These are phyloP conservation scores for Lepeophtheirus nordmannii DNA, from an alignment of 2,888 invertebrate species.

Conservation along the genomic window DNA sequence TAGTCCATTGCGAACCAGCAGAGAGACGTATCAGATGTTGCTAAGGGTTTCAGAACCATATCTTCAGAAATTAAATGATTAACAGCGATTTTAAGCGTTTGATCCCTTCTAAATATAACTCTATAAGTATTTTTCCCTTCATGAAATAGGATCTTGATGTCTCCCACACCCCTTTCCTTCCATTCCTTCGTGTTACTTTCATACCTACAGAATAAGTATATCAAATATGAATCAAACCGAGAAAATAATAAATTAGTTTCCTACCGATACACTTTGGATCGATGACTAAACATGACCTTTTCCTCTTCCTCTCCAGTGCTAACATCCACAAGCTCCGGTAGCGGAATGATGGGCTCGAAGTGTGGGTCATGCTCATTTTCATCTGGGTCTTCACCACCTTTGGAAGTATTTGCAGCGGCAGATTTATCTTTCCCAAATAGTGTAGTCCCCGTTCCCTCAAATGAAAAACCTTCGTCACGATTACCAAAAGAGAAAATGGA, in stretches of 20 bases:
- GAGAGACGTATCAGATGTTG: conserved; percentile 30
- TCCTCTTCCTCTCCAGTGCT: conserved; percentile 36
- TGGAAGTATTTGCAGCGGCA: conserved; percentile 13
- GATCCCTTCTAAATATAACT: conserved; percentile 30
- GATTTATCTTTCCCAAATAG: conserved; percentile 25
- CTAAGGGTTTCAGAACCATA: conserved; percentile 30
- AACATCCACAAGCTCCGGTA: conserved; percentile 35
- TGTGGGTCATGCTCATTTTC: conserved; percentile 33
- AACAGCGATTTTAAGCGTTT: conserved; percentile 33
- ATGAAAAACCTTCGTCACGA: conserved; percentile 22
- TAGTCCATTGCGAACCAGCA: conserved; percentile 34
- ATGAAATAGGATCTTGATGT: conserved; percentile 35
- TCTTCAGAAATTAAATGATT: conserved; percentile 32
- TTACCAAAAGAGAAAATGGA: conserved; percentile 18
- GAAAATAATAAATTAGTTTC: neutral
- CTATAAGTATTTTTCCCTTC: conserved; percentile 30
- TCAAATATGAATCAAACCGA: neutral
- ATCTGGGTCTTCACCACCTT: conserved; percentile 27
- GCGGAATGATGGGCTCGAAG: conserved; percentile 35
- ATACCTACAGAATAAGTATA: conserved; percentile 31
- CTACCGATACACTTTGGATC: conserved; percentile 17
- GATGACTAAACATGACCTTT: conserved; percentile 22
- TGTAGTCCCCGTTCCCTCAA: conserved; percentile 26
- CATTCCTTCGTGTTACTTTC: conserved; percentile 36
- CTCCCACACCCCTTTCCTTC: conserved; percentile 40